Percentiles rank a stretch among this genome's conserved stretches.
Conservation (phyloP, 2,797 vertebrate genomes). For the Alca torda region DNA sequence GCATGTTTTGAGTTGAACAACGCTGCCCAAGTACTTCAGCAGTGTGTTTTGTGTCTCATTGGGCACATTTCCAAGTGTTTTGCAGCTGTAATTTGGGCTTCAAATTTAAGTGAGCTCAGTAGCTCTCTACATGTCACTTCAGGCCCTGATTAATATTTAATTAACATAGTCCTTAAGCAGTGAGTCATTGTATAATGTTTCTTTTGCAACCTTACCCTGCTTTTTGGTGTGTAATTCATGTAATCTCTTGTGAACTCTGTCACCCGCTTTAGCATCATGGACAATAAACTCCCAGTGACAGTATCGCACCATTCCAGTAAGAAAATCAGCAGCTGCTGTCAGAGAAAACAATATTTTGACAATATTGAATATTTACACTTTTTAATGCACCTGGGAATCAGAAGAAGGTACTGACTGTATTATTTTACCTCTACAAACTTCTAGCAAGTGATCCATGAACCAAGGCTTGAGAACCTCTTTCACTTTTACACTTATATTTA, state of each 20-base stretch:
- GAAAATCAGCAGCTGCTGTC: not conserved
- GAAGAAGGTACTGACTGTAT: not conserved
- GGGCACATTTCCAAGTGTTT: not conserved
- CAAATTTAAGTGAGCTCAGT: not conserved
- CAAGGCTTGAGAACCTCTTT: not conserved
- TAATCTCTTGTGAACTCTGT: not conserved
- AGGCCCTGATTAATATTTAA: slow-evolving; percentile 8
- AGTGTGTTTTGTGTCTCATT: not conserved
- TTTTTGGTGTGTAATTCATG: not conserved
- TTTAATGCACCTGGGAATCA: not conserved
- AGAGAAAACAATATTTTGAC: not conserved
- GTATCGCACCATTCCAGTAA: not conserved
- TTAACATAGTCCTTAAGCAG: not conserved
- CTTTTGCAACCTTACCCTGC: not conserved
- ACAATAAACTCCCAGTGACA: not conserved
- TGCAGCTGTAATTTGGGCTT: not conserved
- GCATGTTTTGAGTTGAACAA: not conserved
- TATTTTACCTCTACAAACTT: not conserved
- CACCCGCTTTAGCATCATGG: not conserved
- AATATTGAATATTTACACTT: not conserved
- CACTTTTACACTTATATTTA: not conserved
- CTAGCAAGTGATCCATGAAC: not conserved
- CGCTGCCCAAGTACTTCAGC: not conserved
- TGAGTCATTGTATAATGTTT: not conserved
- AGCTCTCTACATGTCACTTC: not conserved